Evolutionary conservation across 2,888 invertebrate genomes (phyloP).

Genomic region (Rhamphomyia laevipes): DNA sequence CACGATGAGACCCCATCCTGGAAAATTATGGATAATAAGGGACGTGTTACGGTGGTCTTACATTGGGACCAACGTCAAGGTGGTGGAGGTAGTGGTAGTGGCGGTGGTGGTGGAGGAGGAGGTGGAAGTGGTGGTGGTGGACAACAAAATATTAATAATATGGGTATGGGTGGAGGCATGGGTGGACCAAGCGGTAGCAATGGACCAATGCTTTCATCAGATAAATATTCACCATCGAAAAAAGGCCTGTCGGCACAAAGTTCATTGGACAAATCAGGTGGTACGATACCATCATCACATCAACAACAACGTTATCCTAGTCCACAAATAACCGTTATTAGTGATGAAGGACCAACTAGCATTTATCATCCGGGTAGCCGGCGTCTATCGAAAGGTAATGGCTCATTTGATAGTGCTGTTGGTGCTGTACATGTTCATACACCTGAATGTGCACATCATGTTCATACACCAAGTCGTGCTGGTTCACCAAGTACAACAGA

Average conservation of each 20-base stretch:
- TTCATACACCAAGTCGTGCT: constrained; percentile 56
- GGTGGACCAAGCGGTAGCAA: constrained; percentile 29
- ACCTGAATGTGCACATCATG: constrained; percentile 62
- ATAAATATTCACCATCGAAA: constrained; percentile 39
- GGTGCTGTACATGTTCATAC: constrained; percentile 67
- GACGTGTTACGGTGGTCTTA: constrained; percentile 89
- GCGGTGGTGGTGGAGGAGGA: constrained; percentile 39
- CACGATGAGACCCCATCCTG: constrained; percentile 95
- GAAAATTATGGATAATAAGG: constrained; percentile 98
- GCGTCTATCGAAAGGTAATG: constrained; percentile 47
- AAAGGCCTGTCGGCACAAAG: constrained; percentile 43
- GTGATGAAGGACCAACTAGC: constrained; percentile 70
- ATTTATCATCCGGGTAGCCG: constrained; percentile 36
- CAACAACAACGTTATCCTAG: constrained; percentile 45
- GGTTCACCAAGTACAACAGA: constrained; percentile 57
- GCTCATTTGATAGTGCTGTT: constrained; percentile 56
- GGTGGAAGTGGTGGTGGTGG: constrained; percentile 36
- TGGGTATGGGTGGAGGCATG: constrained; percentile 13
- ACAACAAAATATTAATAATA: constrained; percentile 25
- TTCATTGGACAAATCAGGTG: constrained; percentile 52
- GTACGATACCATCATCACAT: constrained; percentile 30
- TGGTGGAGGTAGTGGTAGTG: constrained; percentile 39
- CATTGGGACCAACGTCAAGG: constrained; percentile 89
- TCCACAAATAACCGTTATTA: constrained; percentile 88
- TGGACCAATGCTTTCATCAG: constrained; percentile 31